Evolutionary conservation across 2,113 vertebrate genomes (phyloP).

Genomic region (Ptychochromis oligacanthus): DNA sequence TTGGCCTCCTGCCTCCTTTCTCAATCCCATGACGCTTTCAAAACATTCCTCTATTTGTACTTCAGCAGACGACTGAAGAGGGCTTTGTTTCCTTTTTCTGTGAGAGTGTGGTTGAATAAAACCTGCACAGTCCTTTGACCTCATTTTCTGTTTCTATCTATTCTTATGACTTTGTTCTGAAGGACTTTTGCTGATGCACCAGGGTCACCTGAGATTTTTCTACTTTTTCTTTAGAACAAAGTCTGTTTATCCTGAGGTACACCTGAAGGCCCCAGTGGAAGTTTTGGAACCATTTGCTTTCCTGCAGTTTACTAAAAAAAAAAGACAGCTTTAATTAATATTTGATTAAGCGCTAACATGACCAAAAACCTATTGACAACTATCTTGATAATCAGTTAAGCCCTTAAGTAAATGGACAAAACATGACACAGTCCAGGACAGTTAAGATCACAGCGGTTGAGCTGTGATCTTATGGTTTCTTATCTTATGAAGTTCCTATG

Average conservation of each 20-base stretch:
- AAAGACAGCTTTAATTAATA: not conserved
- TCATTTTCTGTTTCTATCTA: not conserved
- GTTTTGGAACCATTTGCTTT: not conserved
- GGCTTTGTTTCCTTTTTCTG: conserved; percentile 14
- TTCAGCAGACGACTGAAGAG: not conserved
- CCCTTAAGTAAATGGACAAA: not conserved
- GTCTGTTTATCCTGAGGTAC: not conserved
- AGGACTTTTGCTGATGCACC: not conserved
- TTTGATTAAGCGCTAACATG: not conserved
- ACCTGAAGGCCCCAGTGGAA: not conserved
- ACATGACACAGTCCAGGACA: too few relatives aligned
- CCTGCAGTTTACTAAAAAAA: not conserved
- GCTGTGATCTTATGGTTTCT: too few relatives aligned
- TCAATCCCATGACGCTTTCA: not conserved
- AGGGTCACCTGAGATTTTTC: not conserved
- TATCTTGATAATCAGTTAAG: not conserved
- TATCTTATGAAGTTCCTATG: too few relatives aligned
- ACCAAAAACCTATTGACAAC: not conserved
- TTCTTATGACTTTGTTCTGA: not conserved
- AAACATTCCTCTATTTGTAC: not conserved
- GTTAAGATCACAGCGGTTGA: too few relatives aligned
- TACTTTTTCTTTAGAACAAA: not conserved
- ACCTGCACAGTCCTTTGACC: not conserved
- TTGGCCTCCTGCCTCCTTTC: not conserved
- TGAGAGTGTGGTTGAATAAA: not conserved